A percentile compares a stretch with the other conserved stretches of the same genome.
Evolutionary conservation across 2,888 invertebrate genomes (phyloP).

Genomic region (Rotaria magnacalcarata): DNA sequence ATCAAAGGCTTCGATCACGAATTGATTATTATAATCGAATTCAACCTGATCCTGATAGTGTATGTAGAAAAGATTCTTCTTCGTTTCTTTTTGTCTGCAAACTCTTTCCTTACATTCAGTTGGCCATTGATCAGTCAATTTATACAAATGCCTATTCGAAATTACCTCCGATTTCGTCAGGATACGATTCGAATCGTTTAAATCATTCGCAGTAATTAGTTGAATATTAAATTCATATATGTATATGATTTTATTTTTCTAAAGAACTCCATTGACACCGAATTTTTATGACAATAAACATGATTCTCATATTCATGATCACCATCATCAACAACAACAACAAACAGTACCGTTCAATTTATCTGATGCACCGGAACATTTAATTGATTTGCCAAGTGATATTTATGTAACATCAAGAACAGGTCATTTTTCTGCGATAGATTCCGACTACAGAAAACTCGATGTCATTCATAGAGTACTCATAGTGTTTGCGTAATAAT

Average conservation of each 20-base stretch:
- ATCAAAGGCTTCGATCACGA: neutral
- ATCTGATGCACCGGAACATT: neutral
- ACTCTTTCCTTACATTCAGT: neutral
- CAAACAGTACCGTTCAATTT: neutral
- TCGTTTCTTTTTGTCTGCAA: neutral
- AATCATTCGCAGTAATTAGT: neutral
- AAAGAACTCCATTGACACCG: neutral
- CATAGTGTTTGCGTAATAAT: too few species aligned
- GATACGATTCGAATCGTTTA: neutral
- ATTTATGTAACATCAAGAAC: neutral
- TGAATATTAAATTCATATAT: too few species aligned
- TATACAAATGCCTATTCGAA: neutral
- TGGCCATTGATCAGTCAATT: neutral
- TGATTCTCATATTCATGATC: neutral
- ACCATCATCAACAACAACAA: neutral
- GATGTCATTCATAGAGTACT: too few species aligned
- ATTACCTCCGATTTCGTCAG: neutral
- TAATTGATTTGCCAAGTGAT: slow-evolving; percentile 19
- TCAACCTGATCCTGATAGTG: neutral
- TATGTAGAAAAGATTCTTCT: neutral
- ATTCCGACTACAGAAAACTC: too few species aligned
- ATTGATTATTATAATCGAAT: neutral
- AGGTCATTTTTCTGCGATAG: neutral
- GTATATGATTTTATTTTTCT: neutral
- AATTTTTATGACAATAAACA: neutral